These are phyloP conservation scores for Ctenopoma multispine DNA, from an alignment of 2,797 vertebrate genomes.

Conservation along the genomic window DNA sequence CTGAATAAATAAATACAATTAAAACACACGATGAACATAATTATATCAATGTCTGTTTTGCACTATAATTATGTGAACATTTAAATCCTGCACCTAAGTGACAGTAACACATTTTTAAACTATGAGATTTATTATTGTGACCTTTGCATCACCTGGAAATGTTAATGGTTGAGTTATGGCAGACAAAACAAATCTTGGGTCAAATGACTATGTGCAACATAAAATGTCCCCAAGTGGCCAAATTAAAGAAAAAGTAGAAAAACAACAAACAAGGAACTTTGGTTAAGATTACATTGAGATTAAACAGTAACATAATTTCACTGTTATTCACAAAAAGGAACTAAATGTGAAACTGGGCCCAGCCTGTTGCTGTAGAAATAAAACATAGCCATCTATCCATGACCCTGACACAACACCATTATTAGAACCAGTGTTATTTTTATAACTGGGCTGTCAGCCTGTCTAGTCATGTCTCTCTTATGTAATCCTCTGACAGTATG, in stretches of 20 bases:
- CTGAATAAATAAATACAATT: background rate
- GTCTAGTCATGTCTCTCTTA: constrained; percentile 22
- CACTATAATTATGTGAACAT: background rate
- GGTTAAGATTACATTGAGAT: background rate
- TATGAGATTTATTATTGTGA: background rate
- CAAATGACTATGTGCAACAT: background rate
- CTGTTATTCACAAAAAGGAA: background rate
- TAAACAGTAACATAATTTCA: too few relatives aligned
- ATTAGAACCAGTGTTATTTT: constrained; percentile 15
- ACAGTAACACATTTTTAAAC: background rate
- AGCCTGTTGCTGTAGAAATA: background rate
- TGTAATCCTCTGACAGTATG: constrained; percentile 22
- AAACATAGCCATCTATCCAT: background rate
- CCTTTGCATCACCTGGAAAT: background rate
- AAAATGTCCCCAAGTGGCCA: background rate
- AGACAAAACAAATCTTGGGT: background rate
- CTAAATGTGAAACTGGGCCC: background rate
- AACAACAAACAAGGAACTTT: background rate
- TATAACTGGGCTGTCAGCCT: constrained; percentile 19
- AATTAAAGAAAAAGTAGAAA: background rate
- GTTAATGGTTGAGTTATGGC: background rate
- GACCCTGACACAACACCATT: background rate
- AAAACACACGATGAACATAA: background rate
- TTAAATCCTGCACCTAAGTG: background rate
- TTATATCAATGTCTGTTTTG: background rate